Evolutionary conservation across 2,888 invertebrate species (phyloP), one percentile per base, ranked within the genome.

Genomic region (Lycia hirtaria): DNA sequence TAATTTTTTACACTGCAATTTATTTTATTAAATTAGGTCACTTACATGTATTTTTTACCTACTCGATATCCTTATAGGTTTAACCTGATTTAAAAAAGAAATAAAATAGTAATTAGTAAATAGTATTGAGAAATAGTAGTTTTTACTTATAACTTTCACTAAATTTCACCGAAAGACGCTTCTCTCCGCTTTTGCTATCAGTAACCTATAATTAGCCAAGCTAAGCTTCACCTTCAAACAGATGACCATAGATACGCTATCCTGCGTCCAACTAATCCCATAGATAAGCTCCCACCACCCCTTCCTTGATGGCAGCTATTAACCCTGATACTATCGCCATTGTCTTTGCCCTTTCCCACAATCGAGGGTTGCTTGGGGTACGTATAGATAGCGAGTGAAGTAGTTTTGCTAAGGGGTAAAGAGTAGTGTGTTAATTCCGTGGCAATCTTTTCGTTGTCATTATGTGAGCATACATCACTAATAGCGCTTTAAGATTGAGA

Each of bases 301-400:
- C 69, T 69, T 70, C 72, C 71, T 78, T 79, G 83, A 85, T 82
- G 83, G 82, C 70, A 77, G 85, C 88, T 87, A 88, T 90, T 89
- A 90, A 87, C 86, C 74, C 75, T 78, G 89, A 88, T 87, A 83
- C 78, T 78, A 91, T 90, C 89, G 71, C 80, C 71, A 86, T 90
- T 88, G 90, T 91, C 88, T 91, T 89, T 88, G 85, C 77, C 78
- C 81, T 83, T 87, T 88, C 89, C 86, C 87, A 88, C 83, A 87
- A 86, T 84, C 68, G 48, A 30, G 47, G 45, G 56, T 48, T 10
- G 22, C 30, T 51, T 17, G 40, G 28, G 26, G 32, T 12, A 24
- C 37, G 37, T 53, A 45, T 43, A 45, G 45, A 44, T 49, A 56
- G 44, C 40, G 43, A 20, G 47, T 41, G 17, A 24, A 26, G 26